Conservation (phyloP, 2,797 vertebrate genomes). For the Poecilia gillii region DNA sequence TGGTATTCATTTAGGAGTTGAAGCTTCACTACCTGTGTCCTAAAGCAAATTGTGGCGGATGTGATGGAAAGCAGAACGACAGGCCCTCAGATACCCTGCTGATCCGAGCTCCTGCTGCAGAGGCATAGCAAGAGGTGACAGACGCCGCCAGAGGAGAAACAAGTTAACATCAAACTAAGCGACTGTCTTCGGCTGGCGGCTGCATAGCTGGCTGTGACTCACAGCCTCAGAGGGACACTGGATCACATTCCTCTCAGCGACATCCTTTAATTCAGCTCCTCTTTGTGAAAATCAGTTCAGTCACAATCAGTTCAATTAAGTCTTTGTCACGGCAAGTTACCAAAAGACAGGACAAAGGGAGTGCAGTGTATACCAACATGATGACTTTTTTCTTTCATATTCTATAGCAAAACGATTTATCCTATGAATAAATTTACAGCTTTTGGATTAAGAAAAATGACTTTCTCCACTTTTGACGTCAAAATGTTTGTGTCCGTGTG, state of each 20-base stretch:
- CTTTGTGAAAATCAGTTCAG: constrained; percentile 41
- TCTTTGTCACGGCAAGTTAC: constrained; percentile 63
- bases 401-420: neutral
- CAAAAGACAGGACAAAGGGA: constrained; percentile 33
- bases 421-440: neutral
- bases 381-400: neutral
- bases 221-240: constrained; percentile 53
- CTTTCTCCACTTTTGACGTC: constrained; percentile 15
- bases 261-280: constrained; percentile 51
- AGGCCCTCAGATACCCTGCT: constrained; percentile 69
- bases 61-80: constrained; percentile 73
- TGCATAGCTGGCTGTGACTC: constrained; percentile 71
- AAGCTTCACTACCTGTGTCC: constrained; percentile 69
- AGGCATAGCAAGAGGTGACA: constrained; percentile 71
- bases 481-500: constrained; percentile 9
- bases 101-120: constrained; percentile 64
- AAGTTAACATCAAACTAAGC: constrained; percentile 77
- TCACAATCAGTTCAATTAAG: constrained; percentile 69
- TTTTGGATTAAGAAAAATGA: neutral
- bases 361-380: neutral
- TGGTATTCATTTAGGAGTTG: constrained; percentile 38
- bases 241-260: constrained; percentile 58
- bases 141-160: constrained; percentile 71
- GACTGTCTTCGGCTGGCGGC: constrained; percentile 69
- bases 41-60: constrained; percentile 47